Base-by-base conservation (phyloP, 2,888 invertebrate species). In the Acrobeloides nanus region DNA sequence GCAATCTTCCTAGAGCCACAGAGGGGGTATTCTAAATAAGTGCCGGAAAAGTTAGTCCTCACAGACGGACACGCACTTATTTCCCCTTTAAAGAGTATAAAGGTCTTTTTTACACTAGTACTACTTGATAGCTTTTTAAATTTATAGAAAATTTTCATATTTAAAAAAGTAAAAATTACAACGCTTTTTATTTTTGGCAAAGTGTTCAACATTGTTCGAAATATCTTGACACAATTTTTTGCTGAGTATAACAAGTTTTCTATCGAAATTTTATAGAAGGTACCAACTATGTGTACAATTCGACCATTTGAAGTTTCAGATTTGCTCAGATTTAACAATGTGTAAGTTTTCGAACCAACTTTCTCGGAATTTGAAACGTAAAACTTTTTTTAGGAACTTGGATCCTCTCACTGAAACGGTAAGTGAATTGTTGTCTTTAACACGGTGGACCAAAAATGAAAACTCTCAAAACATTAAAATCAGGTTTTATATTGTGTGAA, bases 331-430 rank as follows among this genome's bases (percentile, higher is more conserved):
- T 65, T 69, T 48, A 70, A 66, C 52, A 66, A 59, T 27, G 63
- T 69, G 39, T 59, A 44, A 45, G 59, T 42, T 53, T 31, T 17
- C 1, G 1, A 12, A 8, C n/a, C n/a, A n/a, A 2, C 4, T 52
- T 23, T 7, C 29, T 25, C 3, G 25, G 6, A 4, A 27, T 17
- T 24, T 23, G 8, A n/a, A 23, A 27, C 7, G 20, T 41, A 5
- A 33, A n/a, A 31, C 23, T 23, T 12, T 24, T 51, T 53, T 49
- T 25, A 55, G 90, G 50, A 95, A 95, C 77, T 81, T 97, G 74
- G 95, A 97, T 77, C 89, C 90, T 1, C 78, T 93, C 42, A 97
- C 95, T 4, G 95, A 97, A 80, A 97, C 95, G 44, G 56, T 56
- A 21, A 20, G 38, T 38, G 27, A 20, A 24, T 15, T 17, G n/a